These are phyloP conservation scores for Mirounga angustirostris DNA, from an alignment of 2,113 vertebrate genomes.

Conservation along the genomic window DNA sequence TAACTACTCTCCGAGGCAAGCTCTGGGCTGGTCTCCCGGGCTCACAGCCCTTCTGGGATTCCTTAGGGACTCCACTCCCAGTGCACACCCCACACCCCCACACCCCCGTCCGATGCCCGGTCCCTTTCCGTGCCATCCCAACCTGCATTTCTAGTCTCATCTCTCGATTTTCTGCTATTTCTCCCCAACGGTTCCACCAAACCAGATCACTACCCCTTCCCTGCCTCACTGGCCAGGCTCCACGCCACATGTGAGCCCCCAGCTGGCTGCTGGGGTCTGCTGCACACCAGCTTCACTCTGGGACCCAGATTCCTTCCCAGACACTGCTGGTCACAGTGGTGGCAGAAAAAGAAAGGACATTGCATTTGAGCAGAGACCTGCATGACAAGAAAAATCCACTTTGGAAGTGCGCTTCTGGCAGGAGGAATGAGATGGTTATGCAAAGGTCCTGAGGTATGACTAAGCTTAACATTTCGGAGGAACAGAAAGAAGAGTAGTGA, in stretches of 20 bases:
- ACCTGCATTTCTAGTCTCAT: background rate
- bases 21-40: background rate
- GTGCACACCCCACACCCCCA: rapidly evolving
- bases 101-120: rapidly evolving
- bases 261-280: background rate
- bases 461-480: background rate
- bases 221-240: background rate
- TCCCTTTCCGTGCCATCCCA: background rate
- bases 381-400: background rate
- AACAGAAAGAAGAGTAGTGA: background rate
- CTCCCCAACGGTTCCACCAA: background rate
- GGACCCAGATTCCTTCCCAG: background rate
- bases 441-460: background rate
- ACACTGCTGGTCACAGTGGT: rapidly evolving
- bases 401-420: background rate
- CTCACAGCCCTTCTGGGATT: background rate
- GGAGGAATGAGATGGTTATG: background rate
- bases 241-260: rapidly evolving
- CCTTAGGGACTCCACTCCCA: background rate
- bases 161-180: background rate
- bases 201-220: background rate
- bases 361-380: background rate
- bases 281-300: rapidly evolving
- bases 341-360: background rate
- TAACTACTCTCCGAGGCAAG: background rate